Evolutionary conservation across 2,888 invertebrate genomes (phyloP).

Genomic region (Autographa pulchrina): DNA sequence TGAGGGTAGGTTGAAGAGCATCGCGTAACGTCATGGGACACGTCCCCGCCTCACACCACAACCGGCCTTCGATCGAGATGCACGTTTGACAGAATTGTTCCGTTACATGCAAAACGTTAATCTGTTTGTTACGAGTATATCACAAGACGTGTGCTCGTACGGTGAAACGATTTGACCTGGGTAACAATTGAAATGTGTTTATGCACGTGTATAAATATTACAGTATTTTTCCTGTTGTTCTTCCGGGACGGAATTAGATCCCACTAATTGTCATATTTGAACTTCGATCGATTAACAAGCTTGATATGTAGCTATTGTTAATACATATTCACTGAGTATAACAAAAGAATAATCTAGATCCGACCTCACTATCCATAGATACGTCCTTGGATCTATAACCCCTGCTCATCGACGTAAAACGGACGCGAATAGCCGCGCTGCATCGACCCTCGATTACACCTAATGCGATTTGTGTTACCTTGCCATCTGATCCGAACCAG

Average conservation of each 20-base stretch:
- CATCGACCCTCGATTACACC: constrained; percentile 72
- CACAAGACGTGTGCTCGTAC: constrained; percentile 11
- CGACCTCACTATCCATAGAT: neutral
- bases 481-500: constrained; percentile 73
- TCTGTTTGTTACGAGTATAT: constrained; percentile 24
- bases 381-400: constrained; percentile 49
- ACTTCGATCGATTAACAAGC: neutral
- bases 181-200: constrained; percentile 32
- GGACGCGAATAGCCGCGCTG: constrained; percentile 50
- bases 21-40: constrained; percentile 58
- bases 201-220: constrained; percentile 9
- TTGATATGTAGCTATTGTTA: neutral
- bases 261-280: neutral
- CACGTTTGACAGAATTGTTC: constrained; percentile 48
- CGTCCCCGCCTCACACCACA: constrained; percentile 36
- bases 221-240: constrained; percentile 2
- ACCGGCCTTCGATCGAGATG: constrained; percentile 44
- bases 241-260: constrained; percentile 5
- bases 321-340: constrained; percentile 1
- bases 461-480: constrained; percentile 83
- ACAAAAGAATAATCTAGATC: constrained; percentile 33
- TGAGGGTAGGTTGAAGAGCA: constrained; percentile 65
- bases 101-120: constrained; percentile 45
- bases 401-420: constrained; percentile 37
- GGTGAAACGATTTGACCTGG: constrained; percentile 28